Evolutionary conservation across 1,140 invertebrate species (phyloP).

Genomic region (Aporrectodea caliginosa): DNA sequence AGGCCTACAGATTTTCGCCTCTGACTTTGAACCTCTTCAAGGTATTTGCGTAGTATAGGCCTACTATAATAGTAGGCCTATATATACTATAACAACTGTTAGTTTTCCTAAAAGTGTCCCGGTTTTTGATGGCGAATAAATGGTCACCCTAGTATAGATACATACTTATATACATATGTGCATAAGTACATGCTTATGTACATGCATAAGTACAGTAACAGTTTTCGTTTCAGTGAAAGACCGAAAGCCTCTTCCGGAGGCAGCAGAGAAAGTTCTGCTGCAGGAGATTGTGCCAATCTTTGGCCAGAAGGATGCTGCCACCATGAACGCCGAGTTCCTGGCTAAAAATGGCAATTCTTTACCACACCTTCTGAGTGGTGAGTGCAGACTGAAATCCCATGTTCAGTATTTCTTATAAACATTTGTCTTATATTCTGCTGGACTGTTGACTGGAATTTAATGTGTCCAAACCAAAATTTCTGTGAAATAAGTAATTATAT

Average conservation of each 20-base stretch:
- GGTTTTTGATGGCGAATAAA: too few species aligned
- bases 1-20: too few species aligned
- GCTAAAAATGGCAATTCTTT: slow-evolving; percentile 63
- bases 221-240: background rate
- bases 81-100: background rate
- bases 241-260: slow-evolving; percentile 57
- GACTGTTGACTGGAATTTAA: background rate
- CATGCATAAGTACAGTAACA: background rate
- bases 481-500: background rate
- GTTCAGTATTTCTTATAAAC: slow-evolving; percentile 23
- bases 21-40: too few species aligned
- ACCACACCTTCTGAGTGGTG: slow-evolving; percentile 68
- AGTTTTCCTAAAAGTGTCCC: too few species aligned
- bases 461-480: background rate
- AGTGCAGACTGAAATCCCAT: slow-evolving; percentile 11
- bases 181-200: background rate
- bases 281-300: slow-evolving; percentile 68
- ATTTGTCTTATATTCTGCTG: background rate
- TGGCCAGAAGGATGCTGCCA: slow-evolving; percentile 52
- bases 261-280: slow-evolving; percentile 71
- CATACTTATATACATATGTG: background rate
- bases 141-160: too few species aligned
- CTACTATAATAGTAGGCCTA: background rate
- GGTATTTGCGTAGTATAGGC: too few species aligned
- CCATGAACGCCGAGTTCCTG: slow-evolving; percentile 71